Conservation (phyloP, 2,888 invertebrate genomes). For the Pterostichus madidus region DNA sequence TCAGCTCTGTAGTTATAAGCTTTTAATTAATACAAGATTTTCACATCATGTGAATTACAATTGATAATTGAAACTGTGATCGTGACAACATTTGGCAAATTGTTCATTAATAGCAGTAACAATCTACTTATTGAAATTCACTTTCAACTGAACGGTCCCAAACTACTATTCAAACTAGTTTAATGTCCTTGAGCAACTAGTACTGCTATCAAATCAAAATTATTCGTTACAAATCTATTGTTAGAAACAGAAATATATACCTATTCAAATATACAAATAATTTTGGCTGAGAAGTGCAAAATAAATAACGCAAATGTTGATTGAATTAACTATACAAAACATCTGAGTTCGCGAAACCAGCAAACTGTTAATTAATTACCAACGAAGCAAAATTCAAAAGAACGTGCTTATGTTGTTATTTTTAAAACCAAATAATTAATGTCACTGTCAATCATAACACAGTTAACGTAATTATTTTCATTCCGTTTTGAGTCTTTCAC, state of each 20-base stretch:
- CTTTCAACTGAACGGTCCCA: background rate
- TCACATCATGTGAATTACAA: no score
- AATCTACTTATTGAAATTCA: background rate
- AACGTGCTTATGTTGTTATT: slow-evolving; percentile 26
- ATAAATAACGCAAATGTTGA: background rate
- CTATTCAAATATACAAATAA: background rate
- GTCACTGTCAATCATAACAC: slow-evolving; percentile 9
- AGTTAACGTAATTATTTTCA: slow-evolving; percentile 15
- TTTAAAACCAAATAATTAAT: slow-evolving; percentile 33
- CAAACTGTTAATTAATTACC: slow-evolving; percentile 16
- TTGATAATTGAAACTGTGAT: background rate
- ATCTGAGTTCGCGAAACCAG: background rate
- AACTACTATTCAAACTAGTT: background rate
- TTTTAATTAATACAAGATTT: no score
- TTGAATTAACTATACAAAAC: slow-evolving; percentile 5
- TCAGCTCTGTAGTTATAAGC: no score
- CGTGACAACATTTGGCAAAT: background rate
- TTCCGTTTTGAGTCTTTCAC: slow-evolving; percentile 6
- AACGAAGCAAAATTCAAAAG: slow-evolving; percentile 2
- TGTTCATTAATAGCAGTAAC: slow-evolving; percentile 1
- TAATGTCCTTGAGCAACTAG: background rate
- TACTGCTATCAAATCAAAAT: background rate
- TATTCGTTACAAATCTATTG: background rate
- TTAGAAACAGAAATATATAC: background rate
- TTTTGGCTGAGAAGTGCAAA: background rate